A percentile compares a stretch with the other conserved stretches of the same genome.
Evolutionary conservation across 2,113 vertebrate genomes (phyloP).

Genomic region (Salvelinus namaycush): DNA sequence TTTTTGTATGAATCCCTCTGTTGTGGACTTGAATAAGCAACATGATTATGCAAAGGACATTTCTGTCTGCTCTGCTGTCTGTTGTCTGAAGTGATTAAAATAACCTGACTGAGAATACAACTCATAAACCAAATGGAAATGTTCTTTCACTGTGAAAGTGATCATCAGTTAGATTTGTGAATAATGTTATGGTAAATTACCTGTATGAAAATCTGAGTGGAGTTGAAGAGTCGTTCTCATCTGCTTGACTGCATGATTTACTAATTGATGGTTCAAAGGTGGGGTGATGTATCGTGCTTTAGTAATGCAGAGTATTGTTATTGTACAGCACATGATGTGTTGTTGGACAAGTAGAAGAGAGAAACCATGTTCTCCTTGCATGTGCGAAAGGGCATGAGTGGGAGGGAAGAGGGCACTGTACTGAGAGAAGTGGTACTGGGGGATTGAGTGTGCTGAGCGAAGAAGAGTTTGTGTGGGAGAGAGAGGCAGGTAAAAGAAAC

Average conservation of each 20-base stretch:
- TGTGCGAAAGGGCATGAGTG: slow-evolving; percentile 64
- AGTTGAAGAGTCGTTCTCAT: not conserved
- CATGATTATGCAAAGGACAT: not conserved
- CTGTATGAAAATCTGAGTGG: not conserved
- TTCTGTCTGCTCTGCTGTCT: not conserved
- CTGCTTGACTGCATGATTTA: not conserved
- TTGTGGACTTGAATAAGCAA: not conserved
- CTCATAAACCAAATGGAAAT: not conserved
- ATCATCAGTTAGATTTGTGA: not conserved
- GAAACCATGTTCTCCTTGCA: not conserved
- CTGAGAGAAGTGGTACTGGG: slow-evolving; percentile 62
- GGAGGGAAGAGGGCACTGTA: slow-evolving; percentile 68
- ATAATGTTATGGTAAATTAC: not conserved
- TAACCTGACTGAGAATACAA: not conserved
- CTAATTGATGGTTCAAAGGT: not conserved
- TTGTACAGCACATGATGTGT: not conserved
- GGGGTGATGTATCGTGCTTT: not conserved
- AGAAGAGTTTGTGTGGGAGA: slow-evolving; percentile 60
- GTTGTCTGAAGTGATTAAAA: not conserved
- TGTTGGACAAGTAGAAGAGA: not conserved
- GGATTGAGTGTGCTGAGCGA: slow-evolving; percentile 49
- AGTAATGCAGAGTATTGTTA: not conserved
- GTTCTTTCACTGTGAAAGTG: not conserved
- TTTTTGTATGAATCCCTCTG: not conserved
- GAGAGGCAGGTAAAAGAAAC: slow-evolving; percentile 18